Base-by-base conservation (phyloP, 2,888 invertebrate genomes). In the Oeneis ivallda region DNA sequence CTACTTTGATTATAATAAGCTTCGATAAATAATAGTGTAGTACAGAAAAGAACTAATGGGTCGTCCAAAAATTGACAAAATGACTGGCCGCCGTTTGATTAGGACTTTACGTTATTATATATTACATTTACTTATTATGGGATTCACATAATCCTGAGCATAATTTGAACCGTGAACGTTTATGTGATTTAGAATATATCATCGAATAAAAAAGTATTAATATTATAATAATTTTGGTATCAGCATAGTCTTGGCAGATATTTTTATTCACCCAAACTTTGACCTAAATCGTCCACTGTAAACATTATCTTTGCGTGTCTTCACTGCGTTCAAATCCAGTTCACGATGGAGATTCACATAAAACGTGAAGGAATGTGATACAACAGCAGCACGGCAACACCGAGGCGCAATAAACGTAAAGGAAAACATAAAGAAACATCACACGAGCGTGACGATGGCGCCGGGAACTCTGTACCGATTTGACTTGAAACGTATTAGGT, bases 361-460 rank as follows among this genome's bases (percentile, higher is more conserved):
- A 68, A 68, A 68, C 34, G 54, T 43, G 53, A 63, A 63, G 45
- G 59, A 50, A 60, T 60, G 65, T 50, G 45, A 49, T 59, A 60
- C 53, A 56, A 59, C 62, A 60, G 47, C 34, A 58, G 49, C 49
- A 56, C 15, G 56, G 11, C 32, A 37, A 39, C 53, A 15, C 63
- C 39, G 19, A 56, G 61, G 62, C 49, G 66, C 66, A 66, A 71
- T 82, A 83, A 83, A 81, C 75, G 72, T 65, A 69, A 65, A 71
- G 75, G 75, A 74, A 74, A 75, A 79, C 79, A 77, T 75, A 81
- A 82, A 83, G 82, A 83, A 81, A 79, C 79, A 79, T 77, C 77
- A 79, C 78, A 75, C 79, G 78, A 75, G 73, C 72, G n/a, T 71
- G 64, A 59, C 62, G 58, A 63, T 65, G 64, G 65, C 70, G 71